Conservation (phyloP, 2,888 invertebrate genomes). For the Horisme vitalbata region DNA sequence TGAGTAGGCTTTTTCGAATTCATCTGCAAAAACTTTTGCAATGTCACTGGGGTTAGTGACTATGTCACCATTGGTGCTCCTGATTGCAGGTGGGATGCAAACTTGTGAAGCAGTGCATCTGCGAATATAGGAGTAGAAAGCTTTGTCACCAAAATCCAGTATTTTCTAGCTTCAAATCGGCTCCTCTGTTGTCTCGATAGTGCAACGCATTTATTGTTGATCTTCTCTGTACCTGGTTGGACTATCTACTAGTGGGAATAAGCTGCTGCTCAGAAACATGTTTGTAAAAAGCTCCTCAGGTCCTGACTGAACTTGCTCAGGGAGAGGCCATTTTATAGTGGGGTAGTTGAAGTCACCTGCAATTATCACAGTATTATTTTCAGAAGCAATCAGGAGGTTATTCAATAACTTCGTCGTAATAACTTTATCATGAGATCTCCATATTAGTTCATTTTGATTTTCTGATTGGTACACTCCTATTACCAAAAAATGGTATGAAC, state of each 20-base stretch:
- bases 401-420: not conserved
- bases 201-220: too few species aligned
- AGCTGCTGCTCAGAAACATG: not conserved
- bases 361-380: not conserved
- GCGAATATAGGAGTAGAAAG: not conserved
- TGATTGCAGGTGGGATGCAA: not conserved
- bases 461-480: not conserved
- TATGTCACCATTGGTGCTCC: too few species aligned
- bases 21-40: too few species aligned
- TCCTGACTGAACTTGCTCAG: not conserved
- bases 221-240: too few species aligned
- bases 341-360: not conserved
- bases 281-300: not conserved
- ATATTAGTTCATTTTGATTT: not conserved
- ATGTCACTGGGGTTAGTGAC: not conserved
- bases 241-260: not conserved
- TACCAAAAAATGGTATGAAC: not conserved
- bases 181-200: not conserved
- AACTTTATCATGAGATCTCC: not conserved
- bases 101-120: not conserved
- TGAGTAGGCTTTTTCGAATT: not conserved
- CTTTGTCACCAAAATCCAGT: not conserved
- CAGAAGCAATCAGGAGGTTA: not conserved
- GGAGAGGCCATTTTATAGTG: not conserved
- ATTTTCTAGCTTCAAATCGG: not conserved